Evolutionary conservation across 2,113 vertebrate species (phyloP).

Genomic region (Mormoops blainvillei): DNA sequence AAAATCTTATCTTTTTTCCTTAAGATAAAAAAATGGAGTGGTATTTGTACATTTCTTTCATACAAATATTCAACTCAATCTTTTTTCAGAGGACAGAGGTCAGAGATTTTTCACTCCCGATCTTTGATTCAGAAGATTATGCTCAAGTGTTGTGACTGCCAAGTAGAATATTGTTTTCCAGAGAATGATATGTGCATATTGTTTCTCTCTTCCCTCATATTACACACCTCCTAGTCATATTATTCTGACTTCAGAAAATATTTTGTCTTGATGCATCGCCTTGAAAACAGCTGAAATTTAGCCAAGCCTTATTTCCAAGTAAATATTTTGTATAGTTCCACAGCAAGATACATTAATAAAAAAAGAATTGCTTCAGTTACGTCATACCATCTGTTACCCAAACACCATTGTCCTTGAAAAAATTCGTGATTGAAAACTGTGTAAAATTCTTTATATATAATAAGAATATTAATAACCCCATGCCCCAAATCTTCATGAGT

Average conservation of each 20-base stretch:
- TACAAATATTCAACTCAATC: neutral
- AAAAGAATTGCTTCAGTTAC: neutral
- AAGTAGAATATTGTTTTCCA: neutral
- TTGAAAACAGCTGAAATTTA: slow-evolving; percentile 16
- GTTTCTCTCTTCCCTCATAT: neutral
- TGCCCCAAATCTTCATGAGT: neutral
- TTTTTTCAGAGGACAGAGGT: neutral
- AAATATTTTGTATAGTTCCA: neutral
- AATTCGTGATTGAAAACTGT: neutral
- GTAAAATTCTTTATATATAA: neutral
- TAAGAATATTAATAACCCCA: neutral
- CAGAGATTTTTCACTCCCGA: neutral
- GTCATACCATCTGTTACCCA: neutral
- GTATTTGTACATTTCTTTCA: neutral
- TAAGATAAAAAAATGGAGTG: neutral
- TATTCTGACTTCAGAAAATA: neutral
- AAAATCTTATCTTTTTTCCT: neutral
- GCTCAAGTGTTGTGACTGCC: neutral
- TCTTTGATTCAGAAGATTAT: neutral
- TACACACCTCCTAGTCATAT: neutral
- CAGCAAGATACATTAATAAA: neutral
- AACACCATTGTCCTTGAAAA: neutral
- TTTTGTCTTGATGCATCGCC: neutral
- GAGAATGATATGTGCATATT: neutral
- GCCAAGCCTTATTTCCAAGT: neutral